Conservation (phyloP, 2,797 vertebrate genomes). For the Emydoidea blandingii region DNA sequence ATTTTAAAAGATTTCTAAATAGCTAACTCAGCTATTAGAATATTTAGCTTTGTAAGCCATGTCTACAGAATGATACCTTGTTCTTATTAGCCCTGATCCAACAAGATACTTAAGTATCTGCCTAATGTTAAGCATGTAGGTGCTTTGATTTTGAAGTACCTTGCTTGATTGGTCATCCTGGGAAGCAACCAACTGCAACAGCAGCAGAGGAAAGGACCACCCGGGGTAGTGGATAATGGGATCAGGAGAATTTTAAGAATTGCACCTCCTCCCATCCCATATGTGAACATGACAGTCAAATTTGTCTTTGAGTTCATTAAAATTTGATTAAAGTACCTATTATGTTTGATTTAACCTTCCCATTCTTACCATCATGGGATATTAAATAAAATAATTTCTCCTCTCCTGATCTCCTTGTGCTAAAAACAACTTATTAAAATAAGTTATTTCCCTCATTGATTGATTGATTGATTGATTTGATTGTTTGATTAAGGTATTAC, state of each 20-base stretch:
- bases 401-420: background rate
- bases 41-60: background rate
- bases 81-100: background rate
- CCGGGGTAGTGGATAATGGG: background rate
- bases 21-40: background rate
- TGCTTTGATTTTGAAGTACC: too few relatives aligned
- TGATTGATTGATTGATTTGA: background rate
- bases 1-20: conserved; percentile 4
- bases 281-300: background rate
- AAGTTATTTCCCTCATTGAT: background rate
- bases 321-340: background rate
- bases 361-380: background rate
- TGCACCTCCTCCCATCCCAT: background rate
- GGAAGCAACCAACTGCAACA: background rate
- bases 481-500: background rate
- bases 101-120: background rate
- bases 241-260: background rate
- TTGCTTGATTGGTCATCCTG: background rate
- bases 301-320: background rate
- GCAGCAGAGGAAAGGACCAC: background rate
- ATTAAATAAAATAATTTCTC: background rate
- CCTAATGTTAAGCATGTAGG: too few relatives aligned
- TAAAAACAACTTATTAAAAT: background rate
- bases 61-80: background rate
- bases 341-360: background rate